Evolutionary conservation across 1,140 invertebrate species (phyloP), one percentile per base, ranked within the genome.

Genomic region (Holcopasites calliopsidis): DNA sequence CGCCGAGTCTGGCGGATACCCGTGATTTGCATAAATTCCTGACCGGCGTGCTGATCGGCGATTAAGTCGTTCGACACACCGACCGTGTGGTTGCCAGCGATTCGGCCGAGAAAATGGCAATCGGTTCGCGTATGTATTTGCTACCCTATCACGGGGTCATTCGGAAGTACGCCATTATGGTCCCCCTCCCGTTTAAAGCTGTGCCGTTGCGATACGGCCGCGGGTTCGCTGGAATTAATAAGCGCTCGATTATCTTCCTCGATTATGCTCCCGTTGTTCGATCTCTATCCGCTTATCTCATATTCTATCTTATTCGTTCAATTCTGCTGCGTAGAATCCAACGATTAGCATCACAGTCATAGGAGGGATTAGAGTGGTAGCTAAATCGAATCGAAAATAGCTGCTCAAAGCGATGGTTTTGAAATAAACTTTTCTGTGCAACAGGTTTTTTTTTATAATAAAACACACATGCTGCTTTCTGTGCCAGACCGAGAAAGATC

Each of bases 11-110:
- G 21, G 55, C 80, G 73, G 57, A 82, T 72, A 71, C 58, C n/a
- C 62, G 61, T 44, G 69, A 74, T 77, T 81, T 57, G 57, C 73
- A 78, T 74, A 60, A 42, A 74, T 71, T 60, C 60, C 38, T 47
- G 33, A 38, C 23, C 69, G 75, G 38, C 35, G 62, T 74, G 66
- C 49, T 49, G 50, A 78, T 61, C 64, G 58, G 16, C 71, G 80
- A 83, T 83, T 82, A 79, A 83, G 76, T 75, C 60, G 55, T 79
- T 82, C 73, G 77, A 26, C 60, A 31, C 62, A 23, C 42, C 33
- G 21, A 50, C 35, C 65, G 60, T 50, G 35, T 49, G 44, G 44
- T 47, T 47, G 26, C 38, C 21, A 23, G 38, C 28, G 16, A 60
- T 71, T 38, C 57, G 23, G 6, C 26, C 33, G 11, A 33, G 62